Base-by-base conservation (phyloP, 2,888 invertebrate species). In the Rotaria sp. region DNA sequence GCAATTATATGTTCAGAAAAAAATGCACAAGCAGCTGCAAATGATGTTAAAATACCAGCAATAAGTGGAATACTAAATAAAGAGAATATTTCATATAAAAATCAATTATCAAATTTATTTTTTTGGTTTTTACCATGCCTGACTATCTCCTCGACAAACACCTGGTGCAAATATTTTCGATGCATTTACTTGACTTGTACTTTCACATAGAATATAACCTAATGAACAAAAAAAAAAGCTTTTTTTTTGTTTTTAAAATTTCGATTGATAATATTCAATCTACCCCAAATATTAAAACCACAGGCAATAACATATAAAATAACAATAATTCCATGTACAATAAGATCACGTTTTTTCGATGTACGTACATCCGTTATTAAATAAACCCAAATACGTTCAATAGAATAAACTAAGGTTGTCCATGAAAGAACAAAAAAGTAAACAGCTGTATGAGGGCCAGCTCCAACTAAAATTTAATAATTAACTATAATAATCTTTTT, bases 281-380 rank as follows among this genome's bases (percentile, higher is more conserved):
- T 35, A 67, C 67, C 67, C 67, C 67, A 67, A 67, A 67, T 35
- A 67, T 67, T 67, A 35, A 67, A 67, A 67, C 35, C 67, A 67
- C 35, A 67, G 38, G 67, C 67, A 35, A 21, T 15, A 7, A 67
- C 21, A 67, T 21, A 67, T 21, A 67, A 38, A 35, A 35, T 21
- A 67, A 35, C 67, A 67, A 67, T 67, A 8, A 35, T 67, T 5
- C 67, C 67, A 67, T 67, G 67, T 30, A 67, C 21, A 15, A 38
- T 30, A 35, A 67, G 35, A 67, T 67, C 30, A 35, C 21, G 67
- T 35, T 67, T 67, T 35, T 38, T 67, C 67, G 67, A 67, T 67
- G 8, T 18, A 35, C 21, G 35, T 35, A 35, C 15, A 67, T 35
- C 35, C 15, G 18, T 67, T 4, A 8, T 21, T 15, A 67, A 8